Evolutionary conservation across 1,140 invertebrate species (phyloP).

Genomic region (Lordiphosa clarofinis): DNA sequence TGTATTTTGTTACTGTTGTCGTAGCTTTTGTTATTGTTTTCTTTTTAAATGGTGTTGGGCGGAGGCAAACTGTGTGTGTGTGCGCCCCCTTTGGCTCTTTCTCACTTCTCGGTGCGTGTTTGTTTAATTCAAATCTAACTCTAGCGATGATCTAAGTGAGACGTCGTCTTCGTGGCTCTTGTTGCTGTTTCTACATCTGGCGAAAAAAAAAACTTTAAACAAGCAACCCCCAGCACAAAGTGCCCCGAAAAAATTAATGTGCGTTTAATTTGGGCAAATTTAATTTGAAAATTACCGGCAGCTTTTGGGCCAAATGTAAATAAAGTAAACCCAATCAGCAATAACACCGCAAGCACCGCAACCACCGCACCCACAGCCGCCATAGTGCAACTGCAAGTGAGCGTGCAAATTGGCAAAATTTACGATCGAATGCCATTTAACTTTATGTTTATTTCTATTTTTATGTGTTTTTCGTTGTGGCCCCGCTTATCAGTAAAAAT

Average conservation of each 20-base stretch:
- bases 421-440: conserved; percentile 45
- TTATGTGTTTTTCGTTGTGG: conserved; percentile 28
- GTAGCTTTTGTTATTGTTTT: conserved; percentile 13
- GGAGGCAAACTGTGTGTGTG: conserved; percentile 18
- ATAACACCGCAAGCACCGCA: conserved; percentile 3
- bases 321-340: conserved; percentile 18
- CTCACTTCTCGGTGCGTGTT: conserved; percentile 33
- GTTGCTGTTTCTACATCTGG: conserved; percentile 54
- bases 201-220: conserved; percentile 44
- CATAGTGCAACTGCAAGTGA: conserved; percentile 17
- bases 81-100: not conserved
- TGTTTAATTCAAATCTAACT: conserved; percentile 74
- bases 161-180: conserved; percentile 47
- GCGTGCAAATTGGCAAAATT: conserved; percentile 36
- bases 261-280: conserved; percentile 70
- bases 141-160: conserved; percentile 76
- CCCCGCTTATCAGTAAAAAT: conserved; percentile 7
- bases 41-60: conserved; percentile 11
- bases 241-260: conserved; percentile 60
- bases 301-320: conserved; percentile 29
- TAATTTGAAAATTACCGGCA: conserved; percentile 25
- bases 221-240: conserved; percentile 12
- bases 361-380: not conserved
- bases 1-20: conserved; percentile 11
- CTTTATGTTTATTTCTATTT: conserved; percentile 34